Conservation (phyloP, 2,113 vertebrate genomes). For the Rattus norvegicus region GRCr8 NC_086034.1:85360501-85361000, state of each 20-base stretch:
- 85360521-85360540: rapidly evolving
- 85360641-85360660: constrained; percentile 22
- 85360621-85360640: constrained; percentile 32
- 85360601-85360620: background rate
- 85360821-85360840: background rate
- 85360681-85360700: background rate
- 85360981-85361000: background rate
- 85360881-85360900: background rate
- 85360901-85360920: background rate
- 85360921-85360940: background rate
- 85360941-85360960: background rate
- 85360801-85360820: background rate
- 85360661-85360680: constrained; percentile 66
- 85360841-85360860: background rate
- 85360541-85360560: rapidly evolving
- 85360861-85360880: rapidly evolving
- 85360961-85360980: too few species aligned
- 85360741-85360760: background rate
- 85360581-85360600: background rate
- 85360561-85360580: background rate
- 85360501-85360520: rapidly evolving
- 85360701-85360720: constrained; percentile 45
- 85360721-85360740: constrained; percentile 32
- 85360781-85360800: background rate
- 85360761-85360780: background rate